These are phyloP conservation scores for Trissonchulus sp. DNA, from an alignment of 2,888 invertebrate genomes.

Conservation along the genomic window DNA sequence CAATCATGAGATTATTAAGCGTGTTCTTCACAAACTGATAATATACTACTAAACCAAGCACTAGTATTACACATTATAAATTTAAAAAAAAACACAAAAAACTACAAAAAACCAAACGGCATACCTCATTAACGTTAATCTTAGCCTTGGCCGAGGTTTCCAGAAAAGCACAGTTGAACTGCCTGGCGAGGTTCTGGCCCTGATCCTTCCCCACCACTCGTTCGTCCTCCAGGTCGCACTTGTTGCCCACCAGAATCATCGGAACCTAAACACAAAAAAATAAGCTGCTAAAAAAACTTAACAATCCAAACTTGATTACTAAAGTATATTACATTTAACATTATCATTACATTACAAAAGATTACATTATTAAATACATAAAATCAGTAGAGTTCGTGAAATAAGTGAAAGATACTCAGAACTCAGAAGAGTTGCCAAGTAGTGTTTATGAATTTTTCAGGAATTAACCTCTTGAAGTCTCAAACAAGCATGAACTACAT, in stretches of 20 bases:
- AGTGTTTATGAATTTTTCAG: neutral
- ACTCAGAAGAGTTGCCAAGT: too few species aligned
- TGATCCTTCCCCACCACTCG: slow-evolving; percentile 99
- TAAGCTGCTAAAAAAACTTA: neutral
- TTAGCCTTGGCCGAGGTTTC: slow-evolving; percentile 99
- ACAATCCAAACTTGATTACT: too few species aligned
- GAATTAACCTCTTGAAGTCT: neutral
- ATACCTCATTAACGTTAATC: slow-evolving; percentile 96
- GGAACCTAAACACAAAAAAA: slow-evolving; percentile 61
- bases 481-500: slow-evolving; percentile 36
- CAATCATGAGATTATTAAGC: too few species aligned
- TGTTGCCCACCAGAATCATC: slow-evolving; percentile 99
- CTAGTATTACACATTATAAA: too few species aligned
- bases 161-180: slow-evolving; percentile 98
- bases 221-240: slow-evolving; percentile 99
- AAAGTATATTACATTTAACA: too few species aligned
- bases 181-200: slow-evolving; percentile 83
- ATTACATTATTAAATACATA: too few species aligned
- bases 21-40: too few species aligned
- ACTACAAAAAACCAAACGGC: neutral
- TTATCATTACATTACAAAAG: too few species aligned
- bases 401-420: too few species aligned
- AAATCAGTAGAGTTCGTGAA: too few species aligned
- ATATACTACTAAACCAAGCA: too few species aligned
- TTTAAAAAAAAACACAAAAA: neutral